These are phyloP conservation scores for Conus betulinus DNA, from an alignment of 1,140 invertebrate species.

Conservation along the genomic window DNA sequence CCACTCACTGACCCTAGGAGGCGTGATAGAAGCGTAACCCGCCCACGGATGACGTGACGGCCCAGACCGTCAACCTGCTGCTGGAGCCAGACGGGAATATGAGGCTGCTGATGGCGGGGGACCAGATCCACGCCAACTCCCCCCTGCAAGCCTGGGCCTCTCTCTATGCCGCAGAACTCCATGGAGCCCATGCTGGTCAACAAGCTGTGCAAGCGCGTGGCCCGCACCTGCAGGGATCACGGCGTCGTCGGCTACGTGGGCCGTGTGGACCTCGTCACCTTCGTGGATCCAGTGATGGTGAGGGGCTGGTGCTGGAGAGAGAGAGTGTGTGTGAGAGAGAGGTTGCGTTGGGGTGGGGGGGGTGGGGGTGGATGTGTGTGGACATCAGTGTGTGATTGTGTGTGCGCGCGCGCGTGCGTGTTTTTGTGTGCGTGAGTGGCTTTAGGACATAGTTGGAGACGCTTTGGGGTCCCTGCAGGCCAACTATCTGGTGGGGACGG, in stretches of 20 bases:
- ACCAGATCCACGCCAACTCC: conserved; percentile 74
- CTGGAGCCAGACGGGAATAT: conserved; percentile 71
- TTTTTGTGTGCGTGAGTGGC: too few relatives aligned
- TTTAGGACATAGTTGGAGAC: too few relatives aligned
- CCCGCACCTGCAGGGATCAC: conserved; percentile 69
- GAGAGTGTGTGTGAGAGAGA: too few relatives aligned
- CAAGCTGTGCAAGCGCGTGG: conserved; percentile 64
- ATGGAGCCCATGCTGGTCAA: conserved; percentile 71
- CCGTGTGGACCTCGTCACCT: conserved; percentile 74
- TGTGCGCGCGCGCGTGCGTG: too few relatives aligned
- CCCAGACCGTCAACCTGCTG: conserved; percentile 70
- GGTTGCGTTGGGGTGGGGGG: too few relatives aligned
- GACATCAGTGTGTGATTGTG: too few relatives aligned
- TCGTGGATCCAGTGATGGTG: conserved; percentile 72
- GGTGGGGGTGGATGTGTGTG: too few relatives aligned
- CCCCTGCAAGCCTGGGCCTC: conserved; percentile 70
- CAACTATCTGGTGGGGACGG: too few relatives aligned
- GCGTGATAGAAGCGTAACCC: conserved; percentile 75
- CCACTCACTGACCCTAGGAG: conserved; percentile 56
- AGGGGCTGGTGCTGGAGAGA: conserved; percentile 27
- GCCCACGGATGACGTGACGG: conserved; percentile 72
- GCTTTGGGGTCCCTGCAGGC: too few relatives aligned
- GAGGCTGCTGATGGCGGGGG: conserved; percentile 68
- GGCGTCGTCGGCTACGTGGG: conserved; percentile 73
- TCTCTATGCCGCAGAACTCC: conserved; percentile 74